A percentile compares a stretch with the other conserved stretches of the same genome.
Evolutionary conservation across 2,888 invertebrate species (phyloP).

Genomic region (Drymonia ruficornis): DNA sequence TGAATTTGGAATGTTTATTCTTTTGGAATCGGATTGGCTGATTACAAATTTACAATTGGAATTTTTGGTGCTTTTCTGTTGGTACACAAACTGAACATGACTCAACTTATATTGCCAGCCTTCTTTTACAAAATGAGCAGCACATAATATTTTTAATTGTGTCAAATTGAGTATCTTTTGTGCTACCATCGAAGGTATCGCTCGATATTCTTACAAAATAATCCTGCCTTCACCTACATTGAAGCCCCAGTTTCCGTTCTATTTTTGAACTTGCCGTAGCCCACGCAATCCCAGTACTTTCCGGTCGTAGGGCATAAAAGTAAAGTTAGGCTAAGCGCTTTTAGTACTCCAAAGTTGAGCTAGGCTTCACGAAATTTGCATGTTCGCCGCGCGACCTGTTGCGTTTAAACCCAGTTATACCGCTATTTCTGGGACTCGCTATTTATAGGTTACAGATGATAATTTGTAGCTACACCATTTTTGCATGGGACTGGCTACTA

Average conservation of each 20-base stretch:
- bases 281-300: neutral
- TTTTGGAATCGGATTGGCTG: too few relatives aligned
- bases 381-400: slow-evolving; percentile 36
- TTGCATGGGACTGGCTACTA: too few relatives aligned
- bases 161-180: too few relatives aligned
- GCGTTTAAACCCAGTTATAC: slow-evolving; percentile 14
- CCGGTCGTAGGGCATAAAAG: neutral
- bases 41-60: slow-evolving; percentile 1
- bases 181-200: too few relatives aligned
- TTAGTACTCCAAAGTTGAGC: slow-evolving; percentile 4
- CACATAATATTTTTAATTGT: too few relatives aligned
- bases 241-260: neutral
- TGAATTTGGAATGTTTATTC: slow-evolving; percentile 7
- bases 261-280: neutral
- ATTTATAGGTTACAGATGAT: neutral
- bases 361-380: slow-evolving; percentile 37
- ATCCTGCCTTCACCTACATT: neutral
- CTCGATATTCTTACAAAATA: neutral
- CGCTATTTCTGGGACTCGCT: neutral
- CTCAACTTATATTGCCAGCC: too few relatives aligned
- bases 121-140: too few relatives aligned
- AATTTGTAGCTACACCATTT: too few relatives aligned
- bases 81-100: too few relatives aligned
- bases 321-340: slow-evolving; percentile 1
- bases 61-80: too few relatives aligned